Conservation (phyloP, 2,888 invertebrate species). For the Rhimphoctona megacephalus region DNA sequence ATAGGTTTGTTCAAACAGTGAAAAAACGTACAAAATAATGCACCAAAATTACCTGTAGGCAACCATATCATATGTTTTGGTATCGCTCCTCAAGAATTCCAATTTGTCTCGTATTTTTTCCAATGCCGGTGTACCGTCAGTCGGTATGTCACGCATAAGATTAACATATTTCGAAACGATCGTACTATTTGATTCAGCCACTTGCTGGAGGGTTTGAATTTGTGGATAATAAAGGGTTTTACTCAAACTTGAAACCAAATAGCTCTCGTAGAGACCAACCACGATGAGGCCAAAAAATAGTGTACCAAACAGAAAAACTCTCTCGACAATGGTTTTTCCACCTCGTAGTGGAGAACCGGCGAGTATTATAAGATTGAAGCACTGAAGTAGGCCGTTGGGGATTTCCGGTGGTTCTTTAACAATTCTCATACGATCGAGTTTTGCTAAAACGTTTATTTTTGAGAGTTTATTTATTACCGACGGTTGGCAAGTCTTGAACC, state of each 20-base stretch:
- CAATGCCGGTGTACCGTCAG: slow-evolving; percentile 52
- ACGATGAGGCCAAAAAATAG: slow-evolving; percentile 74
- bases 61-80: slow-evolving; percentile 67
- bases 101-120: slow-evolving; percentile 55
- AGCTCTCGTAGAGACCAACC: slow-evolving; percentile 74
- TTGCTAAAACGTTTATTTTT: background rate
- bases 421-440: background rate
- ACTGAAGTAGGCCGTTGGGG: slow-evolving; percentile 37
- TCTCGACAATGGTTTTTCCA: slow-evolving; percentile 68
- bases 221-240: slow-evolving; percentile 75
- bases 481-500: background rate
- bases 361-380: slow-evolving; percentile 66
- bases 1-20: too few species aligned
- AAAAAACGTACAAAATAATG: background rate
- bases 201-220: slow-evolving; percentile 73
- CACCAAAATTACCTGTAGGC: slow-evolving; percentile 57
- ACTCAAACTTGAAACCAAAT: slow-evolving; percentile 74
- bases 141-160: slow-evolving; percentile 67
- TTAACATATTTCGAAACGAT: slow-evolving; percentile 77
- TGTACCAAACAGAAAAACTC: slow-evolving; percentile 69
- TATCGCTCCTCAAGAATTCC: slow-evolving; percentile 1
- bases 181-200: slow-evolving; percentile 69
- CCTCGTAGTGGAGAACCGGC: slow-evolving; percentile 71
- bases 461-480: background rate
- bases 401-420: slow-evolving; percentile 66